These are phyloP conservation scores for Antigone vipio DNA, from an alignment of 2,113 vertebrate genomes.

Conservation along the genomic window DNA sequence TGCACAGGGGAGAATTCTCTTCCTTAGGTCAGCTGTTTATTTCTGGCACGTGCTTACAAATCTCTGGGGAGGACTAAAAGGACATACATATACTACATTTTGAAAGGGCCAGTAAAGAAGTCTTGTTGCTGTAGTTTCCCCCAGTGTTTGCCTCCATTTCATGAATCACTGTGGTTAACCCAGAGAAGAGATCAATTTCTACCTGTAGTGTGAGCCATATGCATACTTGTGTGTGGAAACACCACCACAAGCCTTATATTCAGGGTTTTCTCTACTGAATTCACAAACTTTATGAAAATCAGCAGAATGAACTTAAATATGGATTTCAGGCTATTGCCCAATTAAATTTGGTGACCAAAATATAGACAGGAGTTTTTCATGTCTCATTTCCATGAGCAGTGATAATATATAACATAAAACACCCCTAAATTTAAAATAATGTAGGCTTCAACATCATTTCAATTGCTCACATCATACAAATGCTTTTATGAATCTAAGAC, in stretches of 20 bases:
- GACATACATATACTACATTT: not conserved
- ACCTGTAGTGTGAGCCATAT: not conserved
- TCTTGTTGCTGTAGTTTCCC: not conserved
- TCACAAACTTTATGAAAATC: not conserved
- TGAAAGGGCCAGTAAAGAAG: slow-evolving; percentile 1
- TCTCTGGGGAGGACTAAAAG: slow-evolving; percentile 13
- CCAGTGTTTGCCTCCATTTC: not conserved
- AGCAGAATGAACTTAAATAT: not conserved
- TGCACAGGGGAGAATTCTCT: slow-evolving; percentile 35
- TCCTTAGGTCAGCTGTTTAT: slow-evolving; percentile 55
- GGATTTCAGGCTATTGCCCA: not conserved
- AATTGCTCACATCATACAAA: not conserved
- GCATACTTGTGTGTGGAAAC: not conserved
- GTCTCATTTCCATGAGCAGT: not conserved
- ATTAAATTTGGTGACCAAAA: not conserved
- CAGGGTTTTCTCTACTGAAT: not conserved
- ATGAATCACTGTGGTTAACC: not conserved
- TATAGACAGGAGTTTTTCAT: not conserved
- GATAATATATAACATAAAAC: not conserved
- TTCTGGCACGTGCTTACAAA: slow-evolving; percentile 31
- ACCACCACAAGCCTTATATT: not conserved
- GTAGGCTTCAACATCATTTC: not conserved
- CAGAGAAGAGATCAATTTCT: not conserved
- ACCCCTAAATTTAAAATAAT: not conserved
- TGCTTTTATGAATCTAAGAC: not conserved